Percentiles rank a stretch among this genome's conserved stretches.
Evolutionary conservation across 2,113 vertebrate species (phyloP).

Genomic region (Ceyx cyanopectus): DNA sequence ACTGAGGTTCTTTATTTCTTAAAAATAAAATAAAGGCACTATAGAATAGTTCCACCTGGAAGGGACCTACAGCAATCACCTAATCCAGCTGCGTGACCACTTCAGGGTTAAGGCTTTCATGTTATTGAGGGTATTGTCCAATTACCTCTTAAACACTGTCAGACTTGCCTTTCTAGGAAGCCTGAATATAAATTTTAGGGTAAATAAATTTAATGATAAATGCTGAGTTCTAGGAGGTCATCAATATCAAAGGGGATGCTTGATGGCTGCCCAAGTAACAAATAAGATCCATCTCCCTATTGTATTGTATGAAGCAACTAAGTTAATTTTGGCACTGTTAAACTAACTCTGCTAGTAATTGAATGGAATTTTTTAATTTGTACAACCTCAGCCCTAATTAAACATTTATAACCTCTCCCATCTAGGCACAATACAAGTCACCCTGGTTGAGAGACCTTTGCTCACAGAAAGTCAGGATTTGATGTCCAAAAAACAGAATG

Average conservation of each 20-base stretch:
- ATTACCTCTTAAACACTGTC: neutral
- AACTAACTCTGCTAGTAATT: neutral
- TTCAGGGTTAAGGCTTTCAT: neutral
- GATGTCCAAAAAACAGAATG: constrained; percentile 9
- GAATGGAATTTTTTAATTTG: neutral
- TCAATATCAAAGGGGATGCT: neutral
- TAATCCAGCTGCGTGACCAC: neutral
- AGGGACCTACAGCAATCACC: neutral
- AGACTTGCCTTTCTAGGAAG: neutral
- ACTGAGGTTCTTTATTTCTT: neutral
- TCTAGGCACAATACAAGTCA: constrained; percentile 34
- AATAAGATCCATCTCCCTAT: neutral
- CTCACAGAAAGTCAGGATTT: neutral
- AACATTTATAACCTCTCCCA: constrained; percentile 17
- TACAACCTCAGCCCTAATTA: constrained; percentile 8
- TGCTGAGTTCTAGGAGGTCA: neutral
- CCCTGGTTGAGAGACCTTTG: constrained; percentile 31
- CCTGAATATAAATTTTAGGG: neutral
- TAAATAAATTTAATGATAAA: neutral
- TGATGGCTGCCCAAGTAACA: neutral
- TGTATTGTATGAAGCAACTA: neutral
- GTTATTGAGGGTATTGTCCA: neutral
- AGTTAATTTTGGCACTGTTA: neutral
- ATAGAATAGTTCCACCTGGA: neutral
- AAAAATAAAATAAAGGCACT: neutral